phyloP scores from a whole-genome alignment of 2,797 vertebrate species.

The Oreortyx pictus region DNA sequence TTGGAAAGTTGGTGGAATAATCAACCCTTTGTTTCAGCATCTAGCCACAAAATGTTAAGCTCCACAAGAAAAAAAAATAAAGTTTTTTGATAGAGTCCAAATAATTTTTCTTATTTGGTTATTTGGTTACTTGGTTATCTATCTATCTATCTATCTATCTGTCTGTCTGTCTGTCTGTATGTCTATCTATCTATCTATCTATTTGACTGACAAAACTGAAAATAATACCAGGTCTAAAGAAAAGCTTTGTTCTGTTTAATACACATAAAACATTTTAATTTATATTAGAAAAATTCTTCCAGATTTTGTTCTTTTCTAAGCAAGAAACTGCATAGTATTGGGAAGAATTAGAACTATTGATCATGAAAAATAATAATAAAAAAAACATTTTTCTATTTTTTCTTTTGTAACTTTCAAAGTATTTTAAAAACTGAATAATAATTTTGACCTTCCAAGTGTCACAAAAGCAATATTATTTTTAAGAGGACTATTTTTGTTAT shows the following conservation, averaged over 20 bases:
- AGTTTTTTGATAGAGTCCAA: rapidly evolving
- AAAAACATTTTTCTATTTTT: neutral
- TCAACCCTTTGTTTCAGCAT: neutral
- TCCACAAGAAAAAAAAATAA: neutral
- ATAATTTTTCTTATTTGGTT: too few species aligned
- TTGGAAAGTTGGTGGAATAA: neutral
- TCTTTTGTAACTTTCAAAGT: neutral
- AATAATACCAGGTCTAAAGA: rapidly evolving
- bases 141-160: too few species aligned
- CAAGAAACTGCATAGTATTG: neutral
- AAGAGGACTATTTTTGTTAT: neutral
- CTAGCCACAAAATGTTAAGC: neutral
- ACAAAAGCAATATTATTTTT: neutral
- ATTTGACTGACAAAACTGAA: neutral
- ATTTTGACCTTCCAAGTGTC: neutral
- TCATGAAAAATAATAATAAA: neutral
- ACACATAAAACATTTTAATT: neutral
- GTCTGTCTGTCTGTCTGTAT: too few species aligned
- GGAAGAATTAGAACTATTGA: neutral
- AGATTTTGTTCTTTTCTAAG: neutral
- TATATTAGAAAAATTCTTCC: neutral
- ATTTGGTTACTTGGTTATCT: too few species aligned
- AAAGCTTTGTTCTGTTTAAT: neutral
- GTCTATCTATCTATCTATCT: too few species aligned
- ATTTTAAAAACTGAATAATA: neutral